Evolutionary conservation across 2,113 vertebrate species (phyloP).

Genomic region (Sialia sialis): DNA sequence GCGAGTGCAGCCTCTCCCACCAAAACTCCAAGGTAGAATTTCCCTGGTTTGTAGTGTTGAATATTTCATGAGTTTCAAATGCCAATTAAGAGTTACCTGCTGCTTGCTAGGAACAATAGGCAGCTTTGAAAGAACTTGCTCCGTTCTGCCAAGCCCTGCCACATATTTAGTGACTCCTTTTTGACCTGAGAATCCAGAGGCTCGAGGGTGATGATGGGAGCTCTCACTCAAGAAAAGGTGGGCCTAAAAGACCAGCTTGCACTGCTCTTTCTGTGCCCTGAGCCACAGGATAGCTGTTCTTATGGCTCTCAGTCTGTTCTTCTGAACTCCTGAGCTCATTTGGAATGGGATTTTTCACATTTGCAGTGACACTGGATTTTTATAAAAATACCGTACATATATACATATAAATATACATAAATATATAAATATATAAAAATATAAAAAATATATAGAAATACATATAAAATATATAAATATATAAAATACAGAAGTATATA

Average conservation of each 20-base stretch:
- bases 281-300: neutral
- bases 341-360: neutral
- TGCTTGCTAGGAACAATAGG: slow-evolving; percentile 5
- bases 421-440: neutral
- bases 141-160: neutral
- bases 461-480: neutral
- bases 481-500: neutral
- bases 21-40: slow-evolving; percentile 2
- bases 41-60: neutral
- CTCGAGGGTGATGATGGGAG: neutral
- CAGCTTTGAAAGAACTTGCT: neutral
- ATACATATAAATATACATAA: too few relatives aligned
- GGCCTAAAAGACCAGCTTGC: neutral
- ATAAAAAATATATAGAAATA: neutral
- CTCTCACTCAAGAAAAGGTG: neutral
- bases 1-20: neutral
- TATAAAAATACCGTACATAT: neutral
- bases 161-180: neutral
- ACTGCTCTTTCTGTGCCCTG: neutral
- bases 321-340: neutral
- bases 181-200: neutral
- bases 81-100: slow-evolving; percentile 19
- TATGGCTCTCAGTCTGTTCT: neutral
- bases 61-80: slow-evolving; percentile 39
- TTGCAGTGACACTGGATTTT: neutral